Conservation (phyloP, 2,797 vertebrate genomes). For the Microctenopoma lineatum region DNA sequence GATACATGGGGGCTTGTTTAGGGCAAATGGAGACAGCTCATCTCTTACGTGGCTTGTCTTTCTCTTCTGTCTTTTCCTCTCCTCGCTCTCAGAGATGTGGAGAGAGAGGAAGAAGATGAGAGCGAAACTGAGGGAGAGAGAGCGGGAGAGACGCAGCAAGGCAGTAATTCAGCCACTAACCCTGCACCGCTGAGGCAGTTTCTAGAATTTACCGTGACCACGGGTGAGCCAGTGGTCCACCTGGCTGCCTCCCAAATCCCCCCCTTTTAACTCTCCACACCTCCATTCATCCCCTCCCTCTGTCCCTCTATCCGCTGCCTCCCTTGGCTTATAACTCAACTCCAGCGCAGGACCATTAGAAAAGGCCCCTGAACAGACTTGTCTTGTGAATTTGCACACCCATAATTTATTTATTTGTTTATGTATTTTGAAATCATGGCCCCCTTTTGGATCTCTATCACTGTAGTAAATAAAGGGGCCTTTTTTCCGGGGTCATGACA, state of each 20-base stretch:
- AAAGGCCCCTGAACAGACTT: constrained; percentile 55
- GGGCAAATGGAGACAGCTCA: constrained; percentile 71
- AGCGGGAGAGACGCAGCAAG: constrained; percentile 39
- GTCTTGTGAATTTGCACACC: constrained; percentile 68
- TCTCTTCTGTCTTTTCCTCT: constrained; percentile 39
- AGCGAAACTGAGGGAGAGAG: constrained; percentile 22
- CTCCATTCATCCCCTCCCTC: constrained; percentile 54
- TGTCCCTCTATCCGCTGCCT: constrained; percentile 47
- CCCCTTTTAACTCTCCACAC: constrained; percentile 65
- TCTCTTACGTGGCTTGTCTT: constrained; percentile 63
- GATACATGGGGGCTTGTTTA: constrained; percentile 68
- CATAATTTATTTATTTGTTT: constrained; percentile 77
- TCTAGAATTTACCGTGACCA: constrained; percentile 77
- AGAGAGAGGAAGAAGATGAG: constrained; percentile 25
- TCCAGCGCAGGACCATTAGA: constrained; percentile 66
- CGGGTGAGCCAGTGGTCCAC: constrained; percentile 68
- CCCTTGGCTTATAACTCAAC: constrained; percentile 72
- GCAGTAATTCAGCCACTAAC: constrained; percentile 78
- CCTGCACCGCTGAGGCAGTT: constrained; percentile 62
- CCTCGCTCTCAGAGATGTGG: constrained; percentile 24
- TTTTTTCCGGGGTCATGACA: constrained; percentile 28
- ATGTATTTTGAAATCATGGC: constrained; percentile 76
- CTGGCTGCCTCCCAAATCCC: constrained; percentile 75
- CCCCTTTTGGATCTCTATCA: constrained; percentile 53
- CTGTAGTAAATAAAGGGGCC: constrained; percentile 70